Percentiles rank a stretch among this genome's conserved stretches.
Evolutionary conservation across 2,113 vertebrate genomes (phyloP).

Genomic region (Ammodytes dubius): DNA sequence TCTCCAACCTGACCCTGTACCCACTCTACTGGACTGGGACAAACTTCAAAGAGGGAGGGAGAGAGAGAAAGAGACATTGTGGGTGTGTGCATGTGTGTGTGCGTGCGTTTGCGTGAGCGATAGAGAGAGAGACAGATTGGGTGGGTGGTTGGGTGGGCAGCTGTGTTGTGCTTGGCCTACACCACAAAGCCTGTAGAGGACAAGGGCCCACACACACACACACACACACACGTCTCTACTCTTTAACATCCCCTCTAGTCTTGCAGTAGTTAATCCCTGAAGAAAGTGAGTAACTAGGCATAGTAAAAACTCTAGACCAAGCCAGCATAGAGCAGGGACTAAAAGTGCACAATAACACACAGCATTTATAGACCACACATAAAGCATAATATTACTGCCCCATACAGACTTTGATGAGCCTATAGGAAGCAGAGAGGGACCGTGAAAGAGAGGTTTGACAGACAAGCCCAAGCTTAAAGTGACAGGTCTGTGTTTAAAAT

Average conservation of each 20-base stretch:
- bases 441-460: constrained; percentile 52
- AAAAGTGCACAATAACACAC: not conserved
- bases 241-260: constrained; percentile 35
- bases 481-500: constrained; percentile 69
- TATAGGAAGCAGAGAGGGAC: not conserved
- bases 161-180: constrained; percentile 79
- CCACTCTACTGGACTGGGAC: constrained; percentile 79
- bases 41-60: constrained; percentile 75
- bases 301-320: constrained; percentile 8
- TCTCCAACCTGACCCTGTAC: constrained; percentile 77
- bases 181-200: constrained; percentile 77
- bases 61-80: constrained; percentile 1
- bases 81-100: constrained; percentile 17
- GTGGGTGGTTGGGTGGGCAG: constrained; percentile 80
- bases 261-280: constrained; percentile 51
- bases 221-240: constrained; percentile 17
- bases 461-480: constrained; percentile 70
- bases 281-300: constrained; percentile 41
- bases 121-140: constrained; percentile 46
- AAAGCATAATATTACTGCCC: not conserved
- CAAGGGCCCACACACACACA: constrained; percentile 53
- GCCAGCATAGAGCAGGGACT: not conserved
- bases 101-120: not conserved
- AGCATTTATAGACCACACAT: not conserved
- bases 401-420: constrained; percentile 43